Percentiles rank a stretch among this genome's conserved stretches.
Evolutionary conservation across 2,113 vertebrate species (phyloP).

Genomic region (Globicephala melas): DNA sequence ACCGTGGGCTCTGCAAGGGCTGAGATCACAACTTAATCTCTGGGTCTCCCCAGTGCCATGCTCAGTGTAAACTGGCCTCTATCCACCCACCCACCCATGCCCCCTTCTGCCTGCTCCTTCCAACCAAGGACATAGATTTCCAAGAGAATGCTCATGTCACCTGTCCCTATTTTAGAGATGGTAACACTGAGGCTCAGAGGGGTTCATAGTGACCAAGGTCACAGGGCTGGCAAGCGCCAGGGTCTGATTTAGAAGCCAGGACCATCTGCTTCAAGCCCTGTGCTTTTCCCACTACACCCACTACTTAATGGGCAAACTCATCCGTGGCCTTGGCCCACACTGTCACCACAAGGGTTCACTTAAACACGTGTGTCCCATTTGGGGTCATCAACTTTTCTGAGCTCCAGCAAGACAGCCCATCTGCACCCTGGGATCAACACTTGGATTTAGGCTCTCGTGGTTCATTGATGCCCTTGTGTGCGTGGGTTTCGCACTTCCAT

Average conservation of each 20-base stretch:
- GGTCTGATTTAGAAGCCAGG: not conserved
- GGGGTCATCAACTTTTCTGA: not conserved
- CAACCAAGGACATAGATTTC: not conserved
- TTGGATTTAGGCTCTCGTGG: not conserved
- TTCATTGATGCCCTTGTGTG: not conserved
- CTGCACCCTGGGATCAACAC: not conserved
- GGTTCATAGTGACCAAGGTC: not conserved
- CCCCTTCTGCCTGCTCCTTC: not conserved
- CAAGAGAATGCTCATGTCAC: not conserved
- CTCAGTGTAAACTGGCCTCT: not conserved
- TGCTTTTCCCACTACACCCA: not conserved
- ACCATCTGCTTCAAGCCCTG: not conserved
- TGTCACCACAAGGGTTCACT: fast-evolving
- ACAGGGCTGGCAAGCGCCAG: not conserved
- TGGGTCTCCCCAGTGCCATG: not conserved
- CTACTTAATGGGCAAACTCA: fast-evolving
- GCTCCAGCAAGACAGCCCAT: not conserved
- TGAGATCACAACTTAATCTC: not conserved
- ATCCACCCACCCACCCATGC: not conserved
- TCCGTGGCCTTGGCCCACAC: not conserved
- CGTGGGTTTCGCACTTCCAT: fast-evolving
- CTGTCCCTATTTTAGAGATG: not conserved
- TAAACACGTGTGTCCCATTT: not conserved
- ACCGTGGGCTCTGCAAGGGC: not conserved
- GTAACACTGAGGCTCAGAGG: not conserved